A percentile compares a stretch with the other conserved stretches of the same genome.
These are phyloP conservation scores for roundworm (Caenorhabditis elegans) DNA, from an alignment of 1,140 invertebrate species.

Conservation along the genomic window DNA sequence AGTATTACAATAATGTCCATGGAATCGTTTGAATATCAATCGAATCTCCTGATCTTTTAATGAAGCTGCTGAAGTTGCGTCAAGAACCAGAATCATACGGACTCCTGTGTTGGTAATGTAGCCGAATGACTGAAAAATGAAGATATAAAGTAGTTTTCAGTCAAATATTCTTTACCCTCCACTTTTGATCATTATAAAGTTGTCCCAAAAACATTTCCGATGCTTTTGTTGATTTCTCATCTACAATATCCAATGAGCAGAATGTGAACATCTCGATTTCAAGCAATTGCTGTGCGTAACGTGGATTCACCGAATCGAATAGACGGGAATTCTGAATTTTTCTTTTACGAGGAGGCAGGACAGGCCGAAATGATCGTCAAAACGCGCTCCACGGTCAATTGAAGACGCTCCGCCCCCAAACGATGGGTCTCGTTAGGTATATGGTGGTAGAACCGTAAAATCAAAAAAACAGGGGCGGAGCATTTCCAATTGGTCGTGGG, in stretches of 20 bases:
- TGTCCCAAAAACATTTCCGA: conserved; percentile 54
- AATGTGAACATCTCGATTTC: conserved; percentile 56
- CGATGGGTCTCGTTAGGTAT: too few relatives aligned
- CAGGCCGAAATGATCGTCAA: too few relatives aligned
- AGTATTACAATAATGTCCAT: conserved; percentile 57
- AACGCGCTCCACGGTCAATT: too few relatives aligned
- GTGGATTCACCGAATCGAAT: conserved; percentile 44
- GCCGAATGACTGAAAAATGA: conserved; percentile 60
- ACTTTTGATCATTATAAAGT: conserved; percentile 50
- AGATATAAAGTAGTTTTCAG: neutral
- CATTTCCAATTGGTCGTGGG: too few relatives aligned
- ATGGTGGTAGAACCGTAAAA: too few relatives aligned
- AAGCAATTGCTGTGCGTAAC: neutral
- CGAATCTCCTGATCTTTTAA: conserved; percentile 57
- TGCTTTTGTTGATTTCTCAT: conserved; percentile 50
- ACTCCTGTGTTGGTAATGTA: conserved; percentile 62
- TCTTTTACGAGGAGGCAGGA: too few relatives aligned
- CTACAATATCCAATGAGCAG: conserved; percentile 55
- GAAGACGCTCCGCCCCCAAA: too few relatives aligned
- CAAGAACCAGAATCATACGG: conserved; percentile 59
- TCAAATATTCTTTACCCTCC: conserved; percentile 27
- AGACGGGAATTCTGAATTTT: conserved; percentile 36
- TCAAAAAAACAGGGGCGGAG: too few relatives aligned
- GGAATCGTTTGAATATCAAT: conserved; percentile 56
- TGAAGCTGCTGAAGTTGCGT: conserved; percentile 46